Evolutionary conservation across 2,797 vertebrate genomes (phyloP), one percentile per base, ranked within the genome.

Genomic region (Acipenser ruthenus): DNA sequence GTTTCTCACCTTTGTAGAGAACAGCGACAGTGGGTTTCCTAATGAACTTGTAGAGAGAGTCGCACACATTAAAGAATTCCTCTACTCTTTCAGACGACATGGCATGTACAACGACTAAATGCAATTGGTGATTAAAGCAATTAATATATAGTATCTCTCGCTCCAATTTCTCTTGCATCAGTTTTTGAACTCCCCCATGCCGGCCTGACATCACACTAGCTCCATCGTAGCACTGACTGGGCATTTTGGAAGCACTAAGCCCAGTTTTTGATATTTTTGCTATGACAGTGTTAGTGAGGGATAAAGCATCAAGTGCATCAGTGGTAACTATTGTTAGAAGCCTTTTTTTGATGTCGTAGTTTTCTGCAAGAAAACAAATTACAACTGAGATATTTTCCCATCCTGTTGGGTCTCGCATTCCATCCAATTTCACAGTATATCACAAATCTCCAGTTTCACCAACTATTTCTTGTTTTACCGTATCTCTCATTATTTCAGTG

Each of bases 121-220:
- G 23, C 23, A 23, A 23, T 3, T 23, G 23, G 3, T 3, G 23
- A 23, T 23, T 23, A 23, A 23, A 23, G 23, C 23, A 23, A 23
- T 23, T 23, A 23, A 23, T 23, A 23, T 23, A 23, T 23, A 3
- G 1, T 23, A 23, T 23, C 23, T 23, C 23, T 23, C 23, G 23
- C 23, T 23, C 23, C 23, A 23, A 23, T 23, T 23, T 23, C 23
- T 23, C 23, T 23, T 23, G 23, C 23, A 23, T 23, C 23, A 1
- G 23, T 23, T 23, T 23, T 23, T 23, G 23, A 23, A 23, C 23
- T 23, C 23, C 23, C 23, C 3, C 1, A 23, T 23, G 23, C 23
- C 23, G 23, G 23, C 69, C 65, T 8, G 69, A 70, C 70, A 69
- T 70, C 12, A 72, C 50, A 10, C 58, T 67, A 15, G 66, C 64